Base-by-base conservation (phyloP, 2,888 invertebrate genomes). In the Tenthredo notha region DNA sequence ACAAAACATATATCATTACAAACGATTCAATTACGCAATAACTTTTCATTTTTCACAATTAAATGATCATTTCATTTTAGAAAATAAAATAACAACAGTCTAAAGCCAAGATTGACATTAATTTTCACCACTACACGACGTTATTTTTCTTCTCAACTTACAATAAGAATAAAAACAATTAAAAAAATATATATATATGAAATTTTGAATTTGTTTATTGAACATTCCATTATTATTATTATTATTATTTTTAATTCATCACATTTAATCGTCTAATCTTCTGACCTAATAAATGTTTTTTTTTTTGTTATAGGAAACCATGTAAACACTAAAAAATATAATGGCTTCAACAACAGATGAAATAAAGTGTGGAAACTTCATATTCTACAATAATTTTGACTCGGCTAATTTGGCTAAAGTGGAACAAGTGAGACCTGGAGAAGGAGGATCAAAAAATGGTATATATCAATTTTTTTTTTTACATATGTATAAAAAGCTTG, bases 351-450 rank as follows among this genome's bases (percentile, higher is more conserved):
- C 88, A 84, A 93, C 93, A 90, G 94, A 94, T 85, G 94, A 93
- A 88, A 93, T 96, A 89, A 95, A 95, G 91, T 96, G 96, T 92
- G 97, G 96, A 90, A 97, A 96, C 90, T 97, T 98, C 94, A 95
- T 95, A 90, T 98, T 98, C 94, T 96, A 96, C 89, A 97, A 98
- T 90, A 96, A 97, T 93, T 98, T 98, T 94, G 98, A 98, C 94
- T 98, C 98, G 70, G 98, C 98, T 86, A 98, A 98, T 94, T 95
- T 98, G 89, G 96, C 96, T 84, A 96, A 95, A 94, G 98, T 98
- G 84, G 98, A 98, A 93, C 95, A 96, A 90, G 96, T 96, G 85
- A 92, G 94, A 40, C 40, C 84, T 25, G 43, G 65, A 40, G 90
- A 90, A 65, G 85, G 88, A 33, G 75, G 86, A 72, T 29, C 29